Percentiles rank a stretch among this genome's conserved stretches.
Evolutionary conservation across 2,888 invertebrate species (phyloP).

Genomic region (Chalcosyrphus nemorum): DNA sequence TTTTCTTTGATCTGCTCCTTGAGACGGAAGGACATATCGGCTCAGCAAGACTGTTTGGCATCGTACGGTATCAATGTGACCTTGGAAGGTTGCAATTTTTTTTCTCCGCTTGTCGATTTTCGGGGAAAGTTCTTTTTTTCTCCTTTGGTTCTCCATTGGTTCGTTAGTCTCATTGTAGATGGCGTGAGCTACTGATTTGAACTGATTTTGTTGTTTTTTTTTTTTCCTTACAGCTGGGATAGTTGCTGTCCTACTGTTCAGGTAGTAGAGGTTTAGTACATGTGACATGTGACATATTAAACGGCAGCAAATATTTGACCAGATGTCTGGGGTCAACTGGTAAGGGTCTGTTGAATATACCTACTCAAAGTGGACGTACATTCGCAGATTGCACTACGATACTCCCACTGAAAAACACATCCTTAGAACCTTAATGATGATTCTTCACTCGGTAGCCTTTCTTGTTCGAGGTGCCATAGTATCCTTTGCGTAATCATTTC

Average conservation of each 20-base stretch:
- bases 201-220: too few species aligned
- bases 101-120: background rate
- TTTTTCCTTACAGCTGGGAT: conserved; percentile 6
- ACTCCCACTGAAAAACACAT: too few species aligned
- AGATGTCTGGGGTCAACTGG: conserved; percentile 7
- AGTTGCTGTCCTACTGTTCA: background rate
- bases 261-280: background rate
- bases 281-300: background rate
- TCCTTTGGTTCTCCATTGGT: background rate
- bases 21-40: conserved; percentile 17
- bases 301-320: conserved; percentile 49
- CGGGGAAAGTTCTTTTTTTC: conserved; percentile 7
- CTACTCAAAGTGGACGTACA: too few species aligned
- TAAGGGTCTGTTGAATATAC: background rate
- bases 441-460: too few species aligned
- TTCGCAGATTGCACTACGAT: too few species aligned
- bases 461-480: too few species aligned
- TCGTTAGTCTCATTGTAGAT: conserved; percentile 31
- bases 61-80: conserved; percentile 7
- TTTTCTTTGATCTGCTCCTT: conserved; percentile 32
- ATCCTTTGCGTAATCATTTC: too few species aligned
- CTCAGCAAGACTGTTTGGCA: background rate
- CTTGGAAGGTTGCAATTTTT: conserved; percentile 40
- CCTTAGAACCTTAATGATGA: too few species aligned
- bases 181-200: background rate